phyloP scores from a whole-genome alignment of 2,888 invertebrate species.

The Scaeva pyrastri region DNA sequence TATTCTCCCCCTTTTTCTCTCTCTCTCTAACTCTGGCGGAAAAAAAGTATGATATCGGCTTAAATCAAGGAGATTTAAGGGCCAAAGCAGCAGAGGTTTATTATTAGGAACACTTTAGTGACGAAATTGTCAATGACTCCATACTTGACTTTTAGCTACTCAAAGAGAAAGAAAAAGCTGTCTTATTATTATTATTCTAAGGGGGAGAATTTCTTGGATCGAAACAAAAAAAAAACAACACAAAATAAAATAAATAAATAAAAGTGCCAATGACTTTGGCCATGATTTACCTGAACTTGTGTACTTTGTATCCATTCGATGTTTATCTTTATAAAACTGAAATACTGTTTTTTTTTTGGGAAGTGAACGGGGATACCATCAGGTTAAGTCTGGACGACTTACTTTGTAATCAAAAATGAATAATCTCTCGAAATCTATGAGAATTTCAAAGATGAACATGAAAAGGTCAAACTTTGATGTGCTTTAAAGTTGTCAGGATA shows the following conservation, averaged over 20 bases:
- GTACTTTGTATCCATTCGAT: constrained; percentile 1
- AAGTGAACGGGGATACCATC: background rate
- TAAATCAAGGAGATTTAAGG: constrained; percentile 28
- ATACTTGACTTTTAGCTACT: constrained; percentile 45
- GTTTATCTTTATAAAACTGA: constrained; percentile 1
- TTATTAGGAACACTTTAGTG: constrained; percentile 56
- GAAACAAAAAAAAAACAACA: background rate
- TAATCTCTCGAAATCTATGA: constrained; percentile 4
- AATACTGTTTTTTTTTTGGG: constrained; percentile 13
- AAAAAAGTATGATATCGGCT: constrained; percentile 14
- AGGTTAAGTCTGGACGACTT: background rate
- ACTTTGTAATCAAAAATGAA: background rate
- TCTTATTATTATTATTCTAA: constrained; percentile 26
- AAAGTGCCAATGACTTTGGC: constrained; percentile 8
- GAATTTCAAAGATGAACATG: no score
- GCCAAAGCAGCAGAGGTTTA: constrained; percentile 38
- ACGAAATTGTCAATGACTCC: constrained; percentile 51
- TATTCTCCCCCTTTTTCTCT: constrained; percentile 8
- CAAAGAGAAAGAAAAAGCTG: constrained; percentile 16
- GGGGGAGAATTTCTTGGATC: background rate
- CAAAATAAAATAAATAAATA: no score
- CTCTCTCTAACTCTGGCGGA: background rate
- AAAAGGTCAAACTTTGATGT: no score
- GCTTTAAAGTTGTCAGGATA: no score
- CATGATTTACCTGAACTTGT: background rate